Evolutionary conservation across 2,113 vertebrate genomes (phyloP).

Genomic region (Gymnorhina tibicen): DNA sequence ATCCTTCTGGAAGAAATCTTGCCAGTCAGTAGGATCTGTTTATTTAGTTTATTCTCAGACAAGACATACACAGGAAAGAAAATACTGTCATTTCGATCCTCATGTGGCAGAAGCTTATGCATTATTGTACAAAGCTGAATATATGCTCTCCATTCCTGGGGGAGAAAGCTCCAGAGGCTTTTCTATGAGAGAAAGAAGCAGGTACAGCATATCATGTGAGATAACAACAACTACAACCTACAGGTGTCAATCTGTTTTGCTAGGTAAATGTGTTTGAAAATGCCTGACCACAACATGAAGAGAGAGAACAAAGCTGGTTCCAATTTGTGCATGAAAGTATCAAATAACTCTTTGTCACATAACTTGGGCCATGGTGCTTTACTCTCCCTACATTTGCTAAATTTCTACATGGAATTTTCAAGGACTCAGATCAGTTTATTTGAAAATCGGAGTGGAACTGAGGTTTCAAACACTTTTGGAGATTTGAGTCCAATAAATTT

Average conservation of each 20-base stretch:
- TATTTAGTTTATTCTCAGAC: not conserved
- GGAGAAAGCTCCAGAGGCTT: not conserved
- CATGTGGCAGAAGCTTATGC: not conserved
- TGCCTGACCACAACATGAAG: not conserved
- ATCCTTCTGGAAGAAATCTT: not conserved
- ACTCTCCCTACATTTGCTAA: not conserved
- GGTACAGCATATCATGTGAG: not conserved
- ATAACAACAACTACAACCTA: not conserved
- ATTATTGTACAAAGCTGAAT: not conserved
- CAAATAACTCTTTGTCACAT: accelerated
- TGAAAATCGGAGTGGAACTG: not conserved
- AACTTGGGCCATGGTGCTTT: not conserved
- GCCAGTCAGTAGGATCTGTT: not conserved
- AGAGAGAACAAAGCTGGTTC: not conserved
- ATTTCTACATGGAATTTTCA: not conserved
- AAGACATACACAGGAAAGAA: not conserved
- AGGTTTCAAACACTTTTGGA: not conserved
- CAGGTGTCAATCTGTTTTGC: not conserved
- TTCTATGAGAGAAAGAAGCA: not conserved
- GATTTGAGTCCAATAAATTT: not conserved
- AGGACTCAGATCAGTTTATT: not conserved
- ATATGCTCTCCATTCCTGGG: not conserved
- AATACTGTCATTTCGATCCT: not conserved
- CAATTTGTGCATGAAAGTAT: not conserved
- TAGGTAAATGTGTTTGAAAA: not conserved